Evolutionary conservation across 2,888 invertebrate genomes (phyloP).

Genomic region (Chaitophorus viminalis): DNA sequence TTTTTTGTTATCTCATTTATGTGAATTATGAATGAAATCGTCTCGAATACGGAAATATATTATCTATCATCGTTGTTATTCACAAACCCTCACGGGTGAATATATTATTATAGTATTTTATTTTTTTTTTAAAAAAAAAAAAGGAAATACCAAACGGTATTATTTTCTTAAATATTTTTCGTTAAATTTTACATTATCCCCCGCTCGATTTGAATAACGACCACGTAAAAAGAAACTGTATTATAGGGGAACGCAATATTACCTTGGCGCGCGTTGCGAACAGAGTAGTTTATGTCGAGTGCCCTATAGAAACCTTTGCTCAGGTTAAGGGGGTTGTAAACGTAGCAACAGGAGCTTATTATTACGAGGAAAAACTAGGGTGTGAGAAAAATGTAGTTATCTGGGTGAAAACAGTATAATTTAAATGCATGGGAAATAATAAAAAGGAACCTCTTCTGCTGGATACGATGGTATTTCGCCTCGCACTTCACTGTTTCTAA

Average conservation of each 20-base stretch:
- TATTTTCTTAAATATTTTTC: background rate
- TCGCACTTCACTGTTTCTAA: slow-evolving; percentile 43
- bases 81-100: background rate
- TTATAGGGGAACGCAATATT: background rate
- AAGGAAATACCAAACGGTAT: background rate
- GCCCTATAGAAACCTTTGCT: background rate
- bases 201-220: background rate
- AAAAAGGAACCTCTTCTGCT: slow-evolving; percentile 30
- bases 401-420: slow-evolving; percentile 54
- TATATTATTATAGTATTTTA: too few species aligned
- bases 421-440: slow-evolving; percentile 61
- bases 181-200: background rate
- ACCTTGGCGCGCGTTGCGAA: background rate
- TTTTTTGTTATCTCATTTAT: background rate
- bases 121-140: too few species aligned
- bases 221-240: background rate
- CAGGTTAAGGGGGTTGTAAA: background rate
- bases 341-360: slow-evolving; percentile 42
- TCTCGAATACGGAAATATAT: background rate
- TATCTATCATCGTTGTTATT: background rate
- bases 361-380: slow-evolving; percentile 10
- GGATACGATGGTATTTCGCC: slow-evolving; percentile 10
- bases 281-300: slow-evolving; percentile 20
- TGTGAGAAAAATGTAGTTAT: slow-evolving; percentile 42
- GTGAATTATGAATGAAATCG: background rate